Evolutionary conservation across 2,797 vertebrate genomes (phyloP).

Genomic region (Notolabrus celidotus): DNA sequence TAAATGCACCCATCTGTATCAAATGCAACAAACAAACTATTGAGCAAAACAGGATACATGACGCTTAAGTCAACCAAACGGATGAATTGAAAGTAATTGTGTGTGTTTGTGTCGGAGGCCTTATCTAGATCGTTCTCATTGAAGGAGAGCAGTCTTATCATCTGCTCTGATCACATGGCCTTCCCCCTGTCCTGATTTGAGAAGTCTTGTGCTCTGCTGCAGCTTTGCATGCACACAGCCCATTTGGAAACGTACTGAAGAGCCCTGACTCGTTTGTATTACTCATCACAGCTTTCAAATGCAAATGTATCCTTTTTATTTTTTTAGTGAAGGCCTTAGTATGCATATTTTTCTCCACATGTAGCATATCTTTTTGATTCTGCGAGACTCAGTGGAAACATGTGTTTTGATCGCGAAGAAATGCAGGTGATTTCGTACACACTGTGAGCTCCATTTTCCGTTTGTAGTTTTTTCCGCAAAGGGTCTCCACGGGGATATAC

Average conservation of each 20-base stretch:
- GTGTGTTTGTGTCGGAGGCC: conserved; percentile 46
- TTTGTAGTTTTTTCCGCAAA: conserved; percentile 29
- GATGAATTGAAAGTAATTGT: conserved; percentile 64
- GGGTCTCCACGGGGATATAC: conserved; percentile 25
- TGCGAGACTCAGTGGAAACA: neutral
- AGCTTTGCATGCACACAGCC: conserved; percentile 49
- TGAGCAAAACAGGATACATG: conserved; percentile 62
- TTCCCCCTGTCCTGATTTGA: conserved; percentile 74
- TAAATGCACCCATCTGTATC: conserved; percentile 50
- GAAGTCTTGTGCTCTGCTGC: conserved; percentile 67
- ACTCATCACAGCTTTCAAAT: conserved; percentile 8
- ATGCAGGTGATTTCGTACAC: conserved; percentile 12
- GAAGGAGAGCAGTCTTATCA: conserved; percentile 70
- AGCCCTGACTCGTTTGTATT: conserved; percentile 5
- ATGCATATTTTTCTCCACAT: neutral
- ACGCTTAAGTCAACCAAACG: conserved; percentile 30
- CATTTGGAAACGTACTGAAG: conserved; percentile 55
- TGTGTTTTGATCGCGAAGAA: conserved; percentile 1
- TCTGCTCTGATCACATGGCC: conserved; percentile 74
- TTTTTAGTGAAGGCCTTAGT: neutral
- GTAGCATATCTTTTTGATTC: neutral
- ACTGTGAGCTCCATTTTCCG: conserved; percentile 43
- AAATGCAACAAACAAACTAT: conserved; percentile 59
- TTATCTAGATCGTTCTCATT: conserved; percentile 65
- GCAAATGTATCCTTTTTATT: neutral